Evolutionary conservation across 2,113 vertebrate species (phyloP).

Genomic region (Albula glossodonta): DNA sequence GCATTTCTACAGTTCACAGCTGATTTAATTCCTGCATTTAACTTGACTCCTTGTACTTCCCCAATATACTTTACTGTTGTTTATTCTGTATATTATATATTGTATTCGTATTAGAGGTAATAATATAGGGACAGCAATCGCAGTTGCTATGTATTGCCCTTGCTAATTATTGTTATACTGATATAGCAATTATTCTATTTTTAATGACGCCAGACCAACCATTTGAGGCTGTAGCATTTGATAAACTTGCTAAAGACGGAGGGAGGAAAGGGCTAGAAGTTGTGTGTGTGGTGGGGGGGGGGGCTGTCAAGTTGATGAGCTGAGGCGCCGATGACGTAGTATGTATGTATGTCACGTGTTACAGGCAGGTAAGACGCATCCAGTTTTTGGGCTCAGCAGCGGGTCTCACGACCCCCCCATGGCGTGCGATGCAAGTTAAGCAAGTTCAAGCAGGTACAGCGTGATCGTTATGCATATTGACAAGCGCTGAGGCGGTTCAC

Average conservation of each 20-base stretch:
- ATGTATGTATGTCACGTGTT: background rate
- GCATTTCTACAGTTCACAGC: background rate
- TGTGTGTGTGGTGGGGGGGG: too few species aligned
- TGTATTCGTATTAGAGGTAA: too few species aligned
- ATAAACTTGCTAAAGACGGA: too few species aligned
- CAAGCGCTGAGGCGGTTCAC: background rate
- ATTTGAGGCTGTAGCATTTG: too few species aligned
- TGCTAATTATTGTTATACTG: background rate
- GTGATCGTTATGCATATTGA: slow-evolving; percentile 3
- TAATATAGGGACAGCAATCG: too few species aligned
- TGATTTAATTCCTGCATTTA: background rate
- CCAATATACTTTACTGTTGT: background rate
- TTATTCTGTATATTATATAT: too few species aligned
- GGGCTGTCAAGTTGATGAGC: too few species aligned
- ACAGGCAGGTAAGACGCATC: background rate
- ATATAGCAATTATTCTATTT: too few species aligned
- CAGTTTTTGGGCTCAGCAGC: background rate
- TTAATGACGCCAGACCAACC: too few species aligned
- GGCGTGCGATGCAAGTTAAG: background rate
- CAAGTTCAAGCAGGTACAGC: background rate
- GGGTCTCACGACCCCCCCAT: background rate
- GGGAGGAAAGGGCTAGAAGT: too few species aligned
- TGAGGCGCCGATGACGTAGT: too few species aligned
- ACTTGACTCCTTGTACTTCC: background rate
- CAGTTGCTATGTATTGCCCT: too few species aligned